These are phyloP conservation scores for Podarcis siculus DNA, from an alignment of 2,797 vertebrate species.

Conservation along the genomic window DNA sequence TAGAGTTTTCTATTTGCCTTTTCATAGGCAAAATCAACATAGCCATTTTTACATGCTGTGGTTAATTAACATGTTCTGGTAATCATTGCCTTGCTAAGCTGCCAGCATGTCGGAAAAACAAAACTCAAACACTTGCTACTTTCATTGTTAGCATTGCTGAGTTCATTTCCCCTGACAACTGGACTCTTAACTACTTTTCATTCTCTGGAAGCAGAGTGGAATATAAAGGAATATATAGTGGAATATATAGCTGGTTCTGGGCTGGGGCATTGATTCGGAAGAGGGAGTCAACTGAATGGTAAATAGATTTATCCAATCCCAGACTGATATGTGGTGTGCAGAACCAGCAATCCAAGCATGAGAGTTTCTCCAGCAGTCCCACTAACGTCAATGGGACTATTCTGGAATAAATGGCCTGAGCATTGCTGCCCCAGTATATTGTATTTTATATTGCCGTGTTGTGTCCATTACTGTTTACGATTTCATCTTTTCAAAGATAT, in stretches of 20 bases:
- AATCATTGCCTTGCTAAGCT: neutral
- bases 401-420: slow-evolving; percentile 4
- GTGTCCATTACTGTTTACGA: slow-evolving; percentile 43
- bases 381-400: neutral
- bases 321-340: neutral
- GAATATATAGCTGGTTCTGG: neutral
- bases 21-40: neutral
- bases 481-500: slow-evolving; percentile 52
- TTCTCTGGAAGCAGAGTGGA: neutral
- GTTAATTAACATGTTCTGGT: neutral
- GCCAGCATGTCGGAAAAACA: neutral
- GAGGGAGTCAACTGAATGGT: neutral
- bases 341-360: neutral
- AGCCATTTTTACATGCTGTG: neutral
- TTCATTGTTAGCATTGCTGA: neutral
- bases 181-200: neutral
- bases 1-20: neutral
- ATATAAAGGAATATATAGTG: neutral
- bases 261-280: neutral
- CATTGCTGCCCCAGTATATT: slow-evolving; percentile 40
- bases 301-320: neutral
- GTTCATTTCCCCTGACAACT: neutral
- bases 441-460: slow-evolving; percentile 30
- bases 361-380: neutral
- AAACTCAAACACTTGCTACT: neutral